A percentile compares a stretch with the other conserved stretches of the same genome.
These are phyloP conservation scores for Micromesistius poutassou DNA, from an alignment of 2,797 vertebrate species.

Conservation along the genomic window DNA sequence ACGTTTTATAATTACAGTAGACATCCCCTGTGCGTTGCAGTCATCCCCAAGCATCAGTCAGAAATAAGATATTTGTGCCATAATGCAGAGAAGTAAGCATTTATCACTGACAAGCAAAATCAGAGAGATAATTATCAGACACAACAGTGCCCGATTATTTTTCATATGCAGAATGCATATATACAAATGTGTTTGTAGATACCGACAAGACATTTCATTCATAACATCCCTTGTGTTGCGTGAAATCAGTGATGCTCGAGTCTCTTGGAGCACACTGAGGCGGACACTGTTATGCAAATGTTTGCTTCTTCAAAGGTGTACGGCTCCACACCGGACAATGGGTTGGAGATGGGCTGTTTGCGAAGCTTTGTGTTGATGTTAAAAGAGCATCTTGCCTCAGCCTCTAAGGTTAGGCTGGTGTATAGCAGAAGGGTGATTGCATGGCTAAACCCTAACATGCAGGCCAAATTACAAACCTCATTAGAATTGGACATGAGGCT, in stretches of 20 bases:
- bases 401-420: not conserved
- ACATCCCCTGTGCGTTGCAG: not conserved
- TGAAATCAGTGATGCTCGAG: not conserved
- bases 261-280: not conserved
- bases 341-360: not conserved
- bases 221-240: not conserved
- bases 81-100: not conserved
- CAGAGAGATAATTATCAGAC: no score
- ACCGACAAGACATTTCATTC: not conserved
- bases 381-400: not conserved
- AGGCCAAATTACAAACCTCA: not conserved
- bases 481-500: not conserved
- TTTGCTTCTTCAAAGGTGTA: not conserved
- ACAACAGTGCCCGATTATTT: not conserved
- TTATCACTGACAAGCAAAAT: not conserved
- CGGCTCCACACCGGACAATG: not conserved
- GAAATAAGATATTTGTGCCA: not conserved
- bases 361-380: not conserved
- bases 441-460: not conserved
- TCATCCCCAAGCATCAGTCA: not conserved
- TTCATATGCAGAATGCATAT: not conserved
- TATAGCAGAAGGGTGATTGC: not conserved
- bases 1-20: not conserved
- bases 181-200: not conserved
- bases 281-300: not conserved